A percentile compares a stretch with the other conserved stretches of the same genome.
Conservation (phyloP, 1,140 invertebrate genomes). For the Triops cancriformis region DNA sequence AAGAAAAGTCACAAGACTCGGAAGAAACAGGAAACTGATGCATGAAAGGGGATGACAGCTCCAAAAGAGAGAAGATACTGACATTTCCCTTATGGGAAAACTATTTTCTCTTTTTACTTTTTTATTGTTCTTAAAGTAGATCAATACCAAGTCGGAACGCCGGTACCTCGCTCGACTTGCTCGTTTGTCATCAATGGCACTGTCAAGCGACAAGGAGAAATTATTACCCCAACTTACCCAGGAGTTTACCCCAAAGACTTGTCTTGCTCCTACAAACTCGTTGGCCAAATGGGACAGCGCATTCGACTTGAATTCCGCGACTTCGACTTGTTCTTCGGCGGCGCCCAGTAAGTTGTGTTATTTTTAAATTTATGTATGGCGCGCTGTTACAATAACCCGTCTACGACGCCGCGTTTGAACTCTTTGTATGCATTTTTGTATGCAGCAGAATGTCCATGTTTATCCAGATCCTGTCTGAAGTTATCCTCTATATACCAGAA, state of each 20-base stretch:
- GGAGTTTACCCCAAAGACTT: constrained; percentile 96
- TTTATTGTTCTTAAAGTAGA: constrained; percentile 39
- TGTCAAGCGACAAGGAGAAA: constrained; percentile 68
- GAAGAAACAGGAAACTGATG: neutral
- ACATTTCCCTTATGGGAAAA: neutral
- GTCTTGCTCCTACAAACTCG: constrained; percentile 84
- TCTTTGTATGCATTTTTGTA: too few relatives aligned
- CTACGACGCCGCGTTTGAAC: too few relatives aligned
- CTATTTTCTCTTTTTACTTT: constrained; percentile 25
- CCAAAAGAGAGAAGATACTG: constrained; percentile 16
- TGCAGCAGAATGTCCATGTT: too few relatives aligned
- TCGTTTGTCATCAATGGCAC: constrained; percentile 69
- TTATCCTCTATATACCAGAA: too few relatives aligned
- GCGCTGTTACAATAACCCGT: too few relatives aligned
- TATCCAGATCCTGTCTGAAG: too few relatives aligned
- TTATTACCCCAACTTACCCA: constrained; percentile 95
- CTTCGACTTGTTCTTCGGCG: constrained; percentile 97
- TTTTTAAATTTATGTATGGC: too few relatives aligned
- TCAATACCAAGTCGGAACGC: constrained; percentile 79
- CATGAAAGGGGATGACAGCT: neutral
- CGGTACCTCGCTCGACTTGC: constrained; percentile 64
- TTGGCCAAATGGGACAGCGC: constrained; percentile 79
- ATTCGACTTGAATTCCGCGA: constrained; percentile 94
- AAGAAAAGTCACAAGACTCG: neutral
- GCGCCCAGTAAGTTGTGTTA: constrained; percentile 80